Conservation (phyloP, 2,113 vertebrate genomes). For the Neodon shergylaensis region DNA sequence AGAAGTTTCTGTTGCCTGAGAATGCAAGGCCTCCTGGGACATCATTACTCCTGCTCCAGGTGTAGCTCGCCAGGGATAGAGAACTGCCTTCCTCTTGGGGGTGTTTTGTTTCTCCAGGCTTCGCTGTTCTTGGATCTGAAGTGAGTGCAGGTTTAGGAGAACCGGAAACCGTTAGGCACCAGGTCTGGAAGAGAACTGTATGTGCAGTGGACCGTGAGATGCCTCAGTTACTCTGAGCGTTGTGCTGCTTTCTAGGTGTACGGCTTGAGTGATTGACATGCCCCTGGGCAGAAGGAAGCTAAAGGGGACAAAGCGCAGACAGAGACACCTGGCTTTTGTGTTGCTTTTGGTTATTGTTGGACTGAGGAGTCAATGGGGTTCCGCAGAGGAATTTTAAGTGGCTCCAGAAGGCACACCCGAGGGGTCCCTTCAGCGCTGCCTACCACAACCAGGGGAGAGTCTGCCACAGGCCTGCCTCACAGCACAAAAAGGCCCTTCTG, state of each 20-base stretch:
- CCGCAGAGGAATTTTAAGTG: background rate
- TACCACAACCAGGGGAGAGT: background rate
- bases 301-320: too few relatives aligned
- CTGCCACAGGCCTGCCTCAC: rapidly evolving
- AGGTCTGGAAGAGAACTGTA: background rate
- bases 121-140: background rate
- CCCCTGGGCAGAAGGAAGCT: background rate
- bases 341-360: background rate
- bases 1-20: background rate
- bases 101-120: background rate
- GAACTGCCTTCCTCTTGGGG: background rate
- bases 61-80: background rate
- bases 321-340: background rate
- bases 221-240: background rate
- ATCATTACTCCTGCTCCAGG: background rate
- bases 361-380: background rate
- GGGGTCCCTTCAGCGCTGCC: background rate
- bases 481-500: background rate
- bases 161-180: background rate
- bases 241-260: background rate
- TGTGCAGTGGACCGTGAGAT: background rate
- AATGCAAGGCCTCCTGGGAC: background rate
- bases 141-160: background rate
- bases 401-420: background rate
- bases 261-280: background rate